These are phyloP conservation scores for Hephaestus fuliginosus DNA, from an alignment of 2,797 vertebrate genomes.

Conservation along the genomic window DNA sequence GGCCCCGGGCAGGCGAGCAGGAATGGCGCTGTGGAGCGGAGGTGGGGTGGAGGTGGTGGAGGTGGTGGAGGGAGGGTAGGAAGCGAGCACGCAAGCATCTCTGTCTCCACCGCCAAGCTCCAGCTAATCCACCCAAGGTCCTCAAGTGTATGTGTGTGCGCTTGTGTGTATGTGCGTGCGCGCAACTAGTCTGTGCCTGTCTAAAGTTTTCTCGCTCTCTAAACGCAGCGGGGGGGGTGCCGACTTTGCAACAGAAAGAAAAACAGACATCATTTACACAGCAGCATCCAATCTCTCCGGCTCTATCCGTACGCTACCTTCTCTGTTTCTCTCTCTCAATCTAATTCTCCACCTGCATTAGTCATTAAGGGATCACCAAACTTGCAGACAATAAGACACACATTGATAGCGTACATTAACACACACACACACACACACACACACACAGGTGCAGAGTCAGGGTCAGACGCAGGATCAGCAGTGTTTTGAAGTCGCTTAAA, in stretches of 20 bases:
- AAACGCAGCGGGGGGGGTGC: conserved; percentile 71
- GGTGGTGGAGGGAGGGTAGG: conserved; percentile 40
- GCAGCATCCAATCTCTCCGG: conserved; percentile 77
- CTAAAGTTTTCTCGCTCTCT: conserved; percentile 76
- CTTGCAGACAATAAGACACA: conserved; percentile 35
- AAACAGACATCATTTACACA: conserved; percentile 78
- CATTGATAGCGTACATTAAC: background rate
- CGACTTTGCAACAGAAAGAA: conserved; percentile 74
- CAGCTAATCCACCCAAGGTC: conserved; percentile 83
- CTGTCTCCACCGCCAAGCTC: conserved; percentile 79
- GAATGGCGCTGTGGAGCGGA: conserved; percentile 75
- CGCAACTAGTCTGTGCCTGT: conserved; percentile 75
- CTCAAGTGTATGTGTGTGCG: conserved; percentile 73
- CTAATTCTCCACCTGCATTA: conserved; percentile 83
- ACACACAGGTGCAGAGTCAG: conserved; percentile 50
- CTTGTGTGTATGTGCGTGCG: conserved; percentile 51
- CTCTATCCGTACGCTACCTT: conserved; percentile 80
- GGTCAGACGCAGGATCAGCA: conserved; percentile 74
- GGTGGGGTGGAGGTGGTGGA: conserved; percentile 60
- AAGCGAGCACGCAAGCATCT: conserved; percentile 75
- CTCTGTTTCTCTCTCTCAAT: conserved; percentile 78
- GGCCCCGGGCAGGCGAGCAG: conserved; percentile 87
- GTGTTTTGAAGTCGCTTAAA: conserved; percentile 76
- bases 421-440: conserved; percentile 26
- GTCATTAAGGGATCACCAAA: conserved; percentile 83